A percentile compares a stretch with the other conserved stretches of the same genome.
Evolutionary conservation across 2,888 invertebrate species (phyloP).

Genomic region (Arctia plantaginis): DNA sequence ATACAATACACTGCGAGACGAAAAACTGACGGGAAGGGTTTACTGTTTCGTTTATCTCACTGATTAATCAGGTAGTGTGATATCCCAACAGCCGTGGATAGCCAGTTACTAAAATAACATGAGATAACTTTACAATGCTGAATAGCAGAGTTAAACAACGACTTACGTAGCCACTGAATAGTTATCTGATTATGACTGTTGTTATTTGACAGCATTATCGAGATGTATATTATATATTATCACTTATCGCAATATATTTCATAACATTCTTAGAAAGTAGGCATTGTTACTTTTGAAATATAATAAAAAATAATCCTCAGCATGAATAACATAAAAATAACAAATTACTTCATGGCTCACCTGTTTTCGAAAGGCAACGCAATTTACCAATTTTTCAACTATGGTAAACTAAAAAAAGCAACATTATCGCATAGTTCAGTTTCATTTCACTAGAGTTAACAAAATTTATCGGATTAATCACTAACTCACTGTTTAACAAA

Average conservation of each 20-base stretch:
- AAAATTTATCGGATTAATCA: constrained; percentile 48
- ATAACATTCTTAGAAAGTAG: background rate
- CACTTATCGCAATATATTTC: constrained; percentile 6
- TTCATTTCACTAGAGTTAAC: constrained; percentile 71
- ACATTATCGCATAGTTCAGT: constrained; percentile 72
- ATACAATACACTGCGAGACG: constrained; percentile 8
- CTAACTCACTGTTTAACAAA: constrained; percentile 63
- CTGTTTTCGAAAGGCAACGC: constrained; percentile 50
- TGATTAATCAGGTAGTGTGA: constrained; percentile 29
- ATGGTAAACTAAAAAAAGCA: constrained; percentile 67
- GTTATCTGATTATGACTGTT: constrained; percentile 14
- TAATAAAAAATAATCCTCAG: background rate
- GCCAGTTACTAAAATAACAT: constrained; percentile 23
- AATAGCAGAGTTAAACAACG: constrained; percentile 23
- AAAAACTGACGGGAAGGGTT: constrained; percentile 13
- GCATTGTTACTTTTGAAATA: background rate
- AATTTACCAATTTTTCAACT: constrained; percentile 57
- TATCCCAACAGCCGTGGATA: constrained; percentile 25
- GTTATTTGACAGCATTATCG: constrained; percentile 39
- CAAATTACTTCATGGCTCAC: constrained; percentile 34
- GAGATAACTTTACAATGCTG: constrained; percentile 22
- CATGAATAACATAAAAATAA: background rate
- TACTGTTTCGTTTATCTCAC: constrained; percentile 37
- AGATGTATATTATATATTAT: constrained; percentile 14
- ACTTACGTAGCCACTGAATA: constrained; percentile 14